Conservation (phyloP, 2,113 vertebrate species). For the Microcebus ravelobensis region DNA sequence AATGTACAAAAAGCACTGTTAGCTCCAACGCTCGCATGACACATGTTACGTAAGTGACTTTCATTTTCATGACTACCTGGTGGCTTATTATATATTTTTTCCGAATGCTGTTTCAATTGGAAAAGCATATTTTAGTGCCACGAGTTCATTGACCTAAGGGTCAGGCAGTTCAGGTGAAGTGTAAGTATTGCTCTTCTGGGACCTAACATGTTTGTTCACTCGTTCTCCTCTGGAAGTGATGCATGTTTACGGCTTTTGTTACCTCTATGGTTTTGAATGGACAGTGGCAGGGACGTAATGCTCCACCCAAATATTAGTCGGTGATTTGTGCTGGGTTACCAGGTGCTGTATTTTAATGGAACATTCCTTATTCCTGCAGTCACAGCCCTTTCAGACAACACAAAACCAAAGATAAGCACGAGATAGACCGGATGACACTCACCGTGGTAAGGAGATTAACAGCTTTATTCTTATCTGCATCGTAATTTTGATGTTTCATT, state of each 20-base stretch:
- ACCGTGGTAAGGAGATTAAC: conserved; percentile 92
- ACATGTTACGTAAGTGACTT: not conserved
- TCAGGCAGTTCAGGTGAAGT: rapidly evolving
- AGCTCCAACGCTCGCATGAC: not conserved
- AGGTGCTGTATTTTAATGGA: not conserved
- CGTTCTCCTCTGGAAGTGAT: not conserved
- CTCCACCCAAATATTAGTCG: not conserved
- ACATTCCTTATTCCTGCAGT: conserved; percentile 80
- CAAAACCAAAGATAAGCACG: conserved; percentile 99
- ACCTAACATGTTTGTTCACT: rapidly evolving
- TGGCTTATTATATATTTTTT: not conserved
- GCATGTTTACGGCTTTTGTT: not conserved
- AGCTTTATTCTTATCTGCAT: rapidly evolving
- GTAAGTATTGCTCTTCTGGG: not conserved
- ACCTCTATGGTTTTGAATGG: not conserved
- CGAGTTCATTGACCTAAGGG: rapidly evolving
- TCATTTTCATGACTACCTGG: not conserved
- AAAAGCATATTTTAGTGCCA: not conserved
- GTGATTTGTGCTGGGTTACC: rapidly evolving
- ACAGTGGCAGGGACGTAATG: too few species aligned
- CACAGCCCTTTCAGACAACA: conserved; percentile 99
- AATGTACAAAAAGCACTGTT: not conserved
- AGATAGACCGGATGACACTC: conserved; percentile 99
- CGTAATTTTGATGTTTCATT: not conserved
- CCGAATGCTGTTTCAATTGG: not conserved